Conservation (phyloP, 1,140 invertebrate species). For the Bathynomus jamesi region DNA sequence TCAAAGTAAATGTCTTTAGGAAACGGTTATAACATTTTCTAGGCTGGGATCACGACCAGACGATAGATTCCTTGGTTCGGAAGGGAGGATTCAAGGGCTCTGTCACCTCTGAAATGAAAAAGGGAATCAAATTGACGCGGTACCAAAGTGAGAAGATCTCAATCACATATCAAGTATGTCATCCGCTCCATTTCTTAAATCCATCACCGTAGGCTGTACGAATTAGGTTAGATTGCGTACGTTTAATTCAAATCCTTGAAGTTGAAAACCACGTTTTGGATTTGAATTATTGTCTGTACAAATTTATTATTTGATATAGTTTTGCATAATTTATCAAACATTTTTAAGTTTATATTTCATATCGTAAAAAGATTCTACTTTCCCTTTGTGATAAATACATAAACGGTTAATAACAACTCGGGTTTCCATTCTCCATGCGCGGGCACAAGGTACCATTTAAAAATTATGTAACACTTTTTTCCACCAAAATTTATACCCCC, state of each 20-base stretch:
- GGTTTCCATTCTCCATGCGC: too few relatives aligned
- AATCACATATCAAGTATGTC: constrained; percentile 61
- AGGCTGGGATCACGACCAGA: constrained; percentile 96
- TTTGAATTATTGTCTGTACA: background rate
- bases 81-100: constrained; percentile 92
- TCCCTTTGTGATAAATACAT: too few relatives aligned
- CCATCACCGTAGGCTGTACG: too few relatives aligned
- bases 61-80: constrained; percentile 91
- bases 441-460: too few relatives aligned
- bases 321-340: background rate
- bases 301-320: background rate
- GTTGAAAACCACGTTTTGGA: background rate
- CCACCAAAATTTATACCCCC: too few relatives aligned
- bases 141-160: constrained; percentile 86
- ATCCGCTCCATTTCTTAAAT: background rate
- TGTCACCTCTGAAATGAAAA: constrained; percentile 78
- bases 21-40: too few relatives aligned
- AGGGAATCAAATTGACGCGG: constrained; percentile 83
- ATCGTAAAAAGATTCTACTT: background rate
- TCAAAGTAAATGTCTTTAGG: too few relatives aligned
- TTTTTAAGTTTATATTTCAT: background rate
- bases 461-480: too few relatives aligned
- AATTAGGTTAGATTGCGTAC: too few relatives aligned
- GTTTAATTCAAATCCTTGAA: too few relatives aligned
- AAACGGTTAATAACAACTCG: too few relatives aligned